phyloP scores from a whole-genome alignment of 2,113 vertebrate genomes.

The Semnornis frantzii region DNA sequence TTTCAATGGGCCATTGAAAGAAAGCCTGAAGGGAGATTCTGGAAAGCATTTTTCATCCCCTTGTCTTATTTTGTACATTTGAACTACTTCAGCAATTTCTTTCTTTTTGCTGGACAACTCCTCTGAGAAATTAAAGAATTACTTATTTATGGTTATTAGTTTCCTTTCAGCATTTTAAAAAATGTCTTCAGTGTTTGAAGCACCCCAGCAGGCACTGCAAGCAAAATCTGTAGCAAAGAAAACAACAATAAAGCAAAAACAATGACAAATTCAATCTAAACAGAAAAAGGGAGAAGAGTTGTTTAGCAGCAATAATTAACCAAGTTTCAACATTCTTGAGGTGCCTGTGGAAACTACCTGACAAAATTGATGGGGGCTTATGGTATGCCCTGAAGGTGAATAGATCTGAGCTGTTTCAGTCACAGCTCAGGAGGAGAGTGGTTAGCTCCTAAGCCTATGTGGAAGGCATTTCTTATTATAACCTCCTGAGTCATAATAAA shows the following conservation, averaged over 20 bases:
- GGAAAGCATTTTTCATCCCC: slow-evolving; percentile 44
- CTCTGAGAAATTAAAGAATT: slow-evolving; percentile 64
- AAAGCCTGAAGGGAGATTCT: slow-evolving; percentile 38
- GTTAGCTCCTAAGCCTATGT: background rate
- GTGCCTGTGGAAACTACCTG: slow-evolving; percentile 13
- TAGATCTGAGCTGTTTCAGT: background rate
- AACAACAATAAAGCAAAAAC: slow-evolving; percentile 23
- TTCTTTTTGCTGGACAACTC: slow-evolving; percentile 61
- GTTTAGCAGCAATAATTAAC: slow-evolving; percentile 26
- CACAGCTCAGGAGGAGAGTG: background rate
- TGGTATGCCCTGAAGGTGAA: background rate
- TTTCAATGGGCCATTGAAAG: slow-evolving; percentile 33
- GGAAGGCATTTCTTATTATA: background rate
- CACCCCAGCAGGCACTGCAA: slow-evolving; percentile 7
- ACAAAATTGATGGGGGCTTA: background rate
- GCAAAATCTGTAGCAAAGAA: slow-evolving; percentile 15
- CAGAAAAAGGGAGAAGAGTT: background rate
- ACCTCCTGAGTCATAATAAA: background rate
- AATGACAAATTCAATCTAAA: slow-evolving; percentile 2
- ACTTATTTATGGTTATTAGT: slow-evolving; percentile 70
- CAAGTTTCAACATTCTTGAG: background rate
- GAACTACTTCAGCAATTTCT: slow-evolving; percentile 56
- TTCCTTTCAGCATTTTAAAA: slow-evolving; percentile 59
- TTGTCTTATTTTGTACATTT: slow-evolving; percentile 48
- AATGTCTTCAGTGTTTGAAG: slow-evolving; percentile 48